Conservation (phyloP, 1,140 invertebrate species). For the Cheumatopsyche charites region DNA sequence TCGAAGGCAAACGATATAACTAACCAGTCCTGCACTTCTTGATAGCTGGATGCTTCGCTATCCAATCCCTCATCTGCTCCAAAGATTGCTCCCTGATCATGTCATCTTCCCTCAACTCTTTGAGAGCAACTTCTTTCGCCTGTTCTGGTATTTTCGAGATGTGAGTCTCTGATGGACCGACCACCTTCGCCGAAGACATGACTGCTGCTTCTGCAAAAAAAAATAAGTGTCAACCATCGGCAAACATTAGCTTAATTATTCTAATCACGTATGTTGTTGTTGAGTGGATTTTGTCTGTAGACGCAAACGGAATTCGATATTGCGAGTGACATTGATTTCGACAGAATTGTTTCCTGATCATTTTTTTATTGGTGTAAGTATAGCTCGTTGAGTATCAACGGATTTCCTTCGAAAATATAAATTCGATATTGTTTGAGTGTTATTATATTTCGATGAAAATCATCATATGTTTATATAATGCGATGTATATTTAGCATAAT, state of each 20-base stretch:
- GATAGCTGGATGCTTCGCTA: conserved; percentile 76
- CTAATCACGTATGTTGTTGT: too few relatives aligned
- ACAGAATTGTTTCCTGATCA: neutral
- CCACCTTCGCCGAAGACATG: conserved; percentile 22
- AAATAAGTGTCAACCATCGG: neutral
- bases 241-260: neutral
- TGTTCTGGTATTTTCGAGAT: conserved; percentile 48
- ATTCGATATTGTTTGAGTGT: too few relatives aligned
- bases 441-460: too few relatives aligned
- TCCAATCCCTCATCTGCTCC: conserved; percentile 76
- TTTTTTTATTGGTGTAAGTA: too few relatives aligned
- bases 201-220: neutral
- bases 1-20: too few relatives aligned
- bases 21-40: conserved; percentile 73
- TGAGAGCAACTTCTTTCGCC: conserved; percentile 65
- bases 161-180: neutral
- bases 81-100: conserved; percentile 70
- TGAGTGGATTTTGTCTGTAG: too few relatives aligned
- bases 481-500: too few relatives aligned
- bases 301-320: neutral
- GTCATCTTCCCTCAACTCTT: conserved; percentile 76
- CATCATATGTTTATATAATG: too few relatives aligned
- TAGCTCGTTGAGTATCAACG: too few relatives aligned
- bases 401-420: too few relatives aligned
- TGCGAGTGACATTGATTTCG: neutral